A percentile compares a stretch with the other conserved stretches of the same genome.
phyloP scores from a whole-genome alignment of 2,888 invertebrate species.

The Calephelis perditalis region DNA sequence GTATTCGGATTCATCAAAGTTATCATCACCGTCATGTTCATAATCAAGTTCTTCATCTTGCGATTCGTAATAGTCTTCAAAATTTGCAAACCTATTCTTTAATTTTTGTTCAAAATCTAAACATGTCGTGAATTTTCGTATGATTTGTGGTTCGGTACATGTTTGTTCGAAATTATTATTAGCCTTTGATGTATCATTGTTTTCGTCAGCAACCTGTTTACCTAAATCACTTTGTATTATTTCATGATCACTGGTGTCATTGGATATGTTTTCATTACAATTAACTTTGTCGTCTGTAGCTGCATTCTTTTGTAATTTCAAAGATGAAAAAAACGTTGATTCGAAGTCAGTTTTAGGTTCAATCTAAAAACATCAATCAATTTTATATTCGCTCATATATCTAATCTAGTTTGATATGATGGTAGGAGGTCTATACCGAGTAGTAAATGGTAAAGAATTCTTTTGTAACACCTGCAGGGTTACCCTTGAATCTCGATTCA shows the following conservation, averaged over 20 bases:
- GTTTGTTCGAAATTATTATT: slow-evolving; percentile 3
- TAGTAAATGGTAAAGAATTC: no score
- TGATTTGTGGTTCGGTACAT: slow-evolving; percentile 35
- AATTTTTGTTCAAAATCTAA: slow-evolving; percentile 39
- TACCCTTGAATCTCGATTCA: no score
- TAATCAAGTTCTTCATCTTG: slow-evolving; percentile 20
- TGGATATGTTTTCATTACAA: slow-evolving; percentile 1
- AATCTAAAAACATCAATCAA: neutral
- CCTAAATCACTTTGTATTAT: neutral
- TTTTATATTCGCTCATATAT: no score
- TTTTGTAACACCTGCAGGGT: no score
- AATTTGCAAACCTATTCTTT: slow-evolving; percentile 22
- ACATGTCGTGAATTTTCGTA: slow-evolving; percentile 42
- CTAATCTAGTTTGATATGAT: no score
- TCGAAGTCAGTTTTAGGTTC: neutral
- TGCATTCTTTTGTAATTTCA: slow-evolving; percentile 7
- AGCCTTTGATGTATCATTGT: neutral
- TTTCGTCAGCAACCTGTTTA: neutral
- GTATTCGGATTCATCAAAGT: slow-evolving; percentile 14
- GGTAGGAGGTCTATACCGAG: no score
- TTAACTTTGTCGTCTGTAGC: neutral
- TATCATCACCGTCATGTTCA: slow-evolving; percentile 19
- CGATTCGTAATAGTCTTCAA: neutral
- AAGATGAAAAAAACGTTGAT: slow-evolving; percentile 7
- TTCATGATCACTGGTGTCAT: neutral